These are phyloP conservation scores for Xiphias gladius DNA, from an alignment of 2,113 vertebrate species.

Conservation along the genomic window DNA sequence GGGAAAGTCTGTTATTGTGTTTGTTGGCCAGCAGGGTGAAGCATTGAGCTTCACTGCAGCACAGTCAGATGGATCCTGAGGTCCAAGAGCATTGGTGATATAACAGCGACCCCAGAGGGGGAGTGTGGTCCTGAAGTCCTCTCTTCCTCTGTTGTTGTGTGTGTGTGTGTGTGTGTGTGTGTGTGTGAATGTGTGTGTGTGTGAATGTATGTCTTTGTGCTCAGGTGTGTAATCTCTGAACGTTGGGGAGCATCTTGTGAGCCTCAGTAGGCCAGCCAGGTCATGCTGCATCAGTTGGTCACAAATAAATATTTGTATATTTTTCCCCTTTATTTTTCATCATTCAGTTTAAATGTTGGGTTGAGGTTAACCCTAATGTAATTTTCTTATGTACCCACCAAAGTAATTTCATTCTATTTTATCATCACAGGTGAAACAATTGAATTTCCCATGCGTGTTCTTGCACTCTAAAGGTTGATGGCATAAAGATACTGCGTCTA, in stretches of 20 bases:
- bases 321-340: background rate
- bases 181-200: background rate
- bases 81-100: background rate
- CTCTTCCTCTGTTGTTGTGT: no score
- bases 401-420: conserved; percentile 33
- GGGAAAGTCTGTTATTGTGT: background rate
- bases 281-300: background rate
- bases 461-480: conserved; percentile 43
- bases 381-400: conserved; percentile 1
- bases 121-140: conserved; percentile 1
- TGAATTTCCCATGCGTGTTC: conserved; percentile 17
- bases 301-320: conserved; percentile 13
- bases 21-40: conserved; percentile 63
- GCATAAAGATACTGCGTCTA: conserved; percentile 32
- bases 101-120: background rate
- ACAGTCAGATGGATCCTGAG: no score
- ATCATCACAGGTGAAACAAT: conserved; percentile 18
- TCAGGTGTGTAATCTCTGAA: conserved; percentile 11
- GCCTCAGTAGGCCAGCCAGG: conserved; percentile 19
- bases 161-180: background rate
- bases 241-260: conserved; percentile 16
- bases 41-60: conserved; percentile 42
- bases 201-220: background rate
- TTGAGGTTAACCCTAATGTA: background rate
- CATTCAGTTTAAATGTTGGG: conserved; percentile 8